These are phyloP conservation scores for Tiliacea aurago DNA, from an alignment of 2,888 invertebrate species.

Conservation along the genomic window DNA sequence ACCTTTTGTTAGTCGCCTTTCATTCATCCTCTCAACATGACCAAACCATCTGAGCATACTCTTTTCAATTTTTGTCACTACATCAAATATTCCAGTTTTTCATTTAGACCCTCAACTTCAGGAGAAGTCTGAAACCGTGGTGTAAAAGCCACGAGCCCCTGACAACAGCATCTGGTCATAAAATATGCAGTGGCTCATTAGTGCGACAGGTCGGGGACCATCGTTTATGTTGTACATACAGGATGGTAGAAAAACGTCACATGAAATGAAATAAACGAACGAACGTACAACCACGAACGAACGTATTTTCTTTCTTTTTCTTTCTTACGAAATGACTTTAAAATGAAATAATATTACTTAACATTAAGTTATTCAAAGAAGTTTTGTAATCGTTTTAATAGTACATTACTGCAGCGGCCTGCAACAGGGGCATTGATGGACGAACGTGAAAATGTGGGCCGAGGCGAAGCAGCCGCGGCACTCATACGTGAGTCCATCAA, in stretches of 20 bases:
- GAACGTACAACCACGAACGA: no score
- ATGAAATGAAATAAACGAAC: no score
- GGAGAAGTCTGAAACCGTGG: neutral
- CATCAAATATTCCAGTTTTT: neutral
- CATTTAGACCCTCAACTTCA: neutral
- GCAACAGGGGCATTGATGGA: no score
- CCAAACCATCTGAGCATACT: no score
- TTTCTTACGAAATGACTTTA: neutral
- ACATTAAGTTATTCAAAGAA: neutral
- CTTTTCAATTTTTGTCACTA: no score
- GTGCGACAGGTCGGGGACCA: slow-evolving; percentile 31
- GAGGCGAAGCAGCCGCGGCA: no score
- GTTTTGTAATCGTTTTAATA: neutral
- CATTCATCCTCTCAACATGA: no score
- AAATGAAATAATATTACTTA: neutral
- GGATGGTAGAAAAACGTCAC: neutral
- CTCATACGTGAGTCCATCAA: no score
- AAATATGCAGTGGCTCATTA: slow-evolving; percentile 56
- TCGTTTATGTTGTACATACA: slow-evolving; percentile 14
- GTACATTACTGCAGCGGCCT: no score
- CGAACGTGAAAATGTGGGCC: no score
- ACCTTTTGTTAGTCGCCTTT: no score
- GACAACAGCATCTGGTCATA: slow-evolving; percentile 41
- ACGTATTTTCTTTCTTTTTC: no score
- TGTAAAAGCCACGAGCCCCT: slow-evolving; percentile 8